These are phyloP conservation scores for Gibbula magus DNA, from an alignment of 2,888 invertebrate species.

Conservation along the genomic window DNA sequence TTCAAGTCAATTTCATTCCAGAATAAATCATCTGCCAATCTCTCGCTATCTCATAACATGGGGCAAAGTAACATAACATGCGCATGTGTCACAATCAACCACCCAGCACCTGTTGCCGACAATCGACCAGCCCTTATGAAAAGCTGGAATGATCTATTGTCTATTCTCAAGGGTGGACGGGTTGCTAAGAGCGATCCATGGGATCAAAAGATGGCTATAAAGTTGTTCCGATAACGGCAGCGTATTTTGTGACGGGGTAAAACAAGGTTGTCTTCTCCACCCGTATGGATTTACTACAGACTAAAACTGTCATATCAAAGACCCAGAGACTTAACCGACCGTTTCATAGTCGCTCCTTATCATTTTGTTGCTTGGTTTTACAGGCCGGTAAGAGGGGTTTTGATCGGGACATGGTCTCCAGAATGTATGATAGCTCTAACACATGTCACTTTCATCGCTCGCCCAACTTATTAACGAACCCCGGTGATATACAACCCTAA, in stretches of 20 bases:
- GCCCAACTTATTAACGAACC: constrained; percentile 2
- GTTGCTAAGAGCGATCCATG: not conserved
- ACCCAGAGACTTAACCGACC: constrained; percentile 1
- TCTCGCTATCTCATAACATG: not conserved
- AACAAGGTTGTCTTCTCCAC: not conserved
- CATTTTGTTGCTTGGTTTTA: constrained; percentile 18
- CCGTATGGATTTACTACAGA: constrained; percentile 8
- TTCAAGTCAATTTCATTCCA: not conserved
- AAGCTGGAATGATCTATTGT: constrained; percentile 2
- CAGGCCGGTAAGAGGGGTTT: not conserved
- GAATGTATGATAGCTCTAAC: not conserved
- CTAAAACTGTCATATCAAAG: constrained; percentile 18
- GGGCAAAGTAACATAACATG: not conserved
- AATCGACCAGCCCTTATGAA: constrained; percentile 7
- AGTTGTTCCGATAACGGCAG: not conserved
- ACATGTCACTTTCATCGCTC: not conserved
- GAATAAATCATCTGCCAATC: not conserved
- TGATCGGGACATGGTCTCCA: not conserved
- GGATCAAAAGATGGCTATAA: constrained; percentile 21
- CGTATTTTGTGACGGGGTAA: constrained; percentile 6
- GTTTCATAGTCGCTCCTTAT: constrained; percentile 19
- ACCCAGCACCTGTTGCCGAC: not conserved
- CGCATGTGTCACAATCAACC: not conserved
- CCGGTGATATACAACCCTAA: not conserved
- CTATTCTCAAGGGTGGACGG: not conserved